phyloP scores from a whole-genome alignment of 2,888 invertebrate genomes.

The Gastracanthus pulcherrimus region DNA sequence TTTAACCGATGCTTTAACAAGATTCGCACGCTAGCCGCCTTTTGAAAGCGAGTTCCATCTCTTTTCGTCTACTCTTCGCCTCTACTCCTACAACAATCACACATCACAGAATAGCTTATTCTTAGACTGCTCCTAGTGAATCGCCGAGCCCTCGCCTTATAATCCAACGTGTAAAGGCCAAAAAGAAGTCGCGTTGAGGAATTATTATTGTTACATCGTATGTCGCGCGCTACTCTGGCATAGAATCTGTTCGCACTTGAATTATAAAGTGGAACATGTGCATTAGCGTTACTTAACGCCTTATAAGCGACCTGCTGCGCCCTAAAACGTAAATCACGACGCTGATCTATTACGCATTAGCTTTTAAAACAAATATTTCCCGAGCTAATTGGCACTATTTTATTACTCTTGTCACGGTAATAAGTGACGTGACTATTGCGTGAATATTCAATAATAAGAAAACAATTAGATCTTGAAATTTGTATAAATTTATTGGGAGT shows the following conservation, averaged over 20 bases:
- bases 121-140: not conserved
- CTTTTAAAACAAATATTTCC: not conserved
- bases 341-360: constrained; percentile 21
- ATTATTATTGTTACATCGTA: constrained; percentile 15
- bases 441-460: not conserved
- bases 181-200: not conserved
- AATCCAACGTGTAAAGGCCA: not conserved
- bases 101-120: not conserved
- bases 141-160: not conserved
- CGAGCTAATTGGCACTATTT: constrained; percentile 2
- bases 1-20: no score
- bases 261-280: constrained; percentile 54
- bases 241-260: not conserved
- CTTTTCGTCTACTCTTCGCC: not conserved
- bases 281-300: constrained; percentile 55
- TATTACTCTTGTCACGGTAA: not conserved
- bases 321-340: constrained; percentile 23
- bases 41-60: not conserved
- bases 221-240: not conserved
- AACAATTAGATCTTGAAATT: not conserved
- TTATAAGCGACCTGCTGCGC: constrained; percentile 6
- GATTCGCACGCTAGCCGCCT: no score
- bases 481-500: not conserved
- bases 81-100: not conserved
- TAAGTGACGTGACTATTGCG: not conserved